Percentiles rank a stretch among this genome's conserved stretches.
These are phyloP conservation scores for Serripes groenlandicus DNA, from an alignment of 2,888 invertebrate genomes.

Conservation along the genomic window DNA sequence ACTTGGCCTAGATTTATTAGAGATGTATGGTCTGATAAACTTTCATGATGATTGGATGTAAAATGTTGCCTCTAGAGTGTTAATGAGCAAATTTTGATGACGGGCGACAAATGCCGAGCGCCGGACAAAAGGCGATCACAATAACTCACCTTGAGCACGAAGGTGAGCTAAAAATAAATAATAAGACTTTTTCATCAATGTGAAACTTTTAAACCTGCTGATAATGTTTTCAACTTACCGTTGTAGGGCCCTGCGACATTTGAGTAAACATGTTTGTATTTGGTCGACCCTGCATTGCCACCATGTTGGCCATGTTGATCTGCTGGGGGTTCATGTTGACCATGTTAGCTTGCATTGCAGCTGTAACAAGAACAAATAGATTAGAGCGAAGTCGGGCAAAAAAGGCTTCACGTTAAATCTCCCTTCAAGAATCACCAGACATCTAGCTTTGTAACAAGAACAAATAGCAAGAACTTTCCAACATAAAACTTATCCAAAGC, in stretches of 20 bases:
- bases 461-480: too few species aligned
- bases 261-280: conserved; percentile 69
- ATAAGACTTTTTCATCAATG: too few species aligned
- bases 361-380: conserved; percentile 36
- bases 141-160: too few species aligned
- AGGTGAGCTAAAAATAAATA: conserved; percentile 69
- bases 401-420: too few species aligned
- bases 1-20: too few species aligned
- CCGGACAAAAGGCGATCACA: too few species aligned
- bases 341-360: conserved; percentile 78
- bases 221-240: conserved; percentile 32
- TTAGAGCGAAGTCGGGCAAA: background rate
- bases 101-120: background rate
- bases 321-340: conserved; percentile 74
- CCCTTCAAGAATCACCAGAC: too few species aligned
- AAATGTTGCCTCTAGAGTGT: too few species aligned
- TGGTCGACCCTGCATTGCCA: conserved; percentile 76
- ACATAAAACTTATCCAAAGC: too few species aligned
- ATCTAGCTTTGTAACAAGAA: too few species aligned
- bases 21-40: too few species aligned
- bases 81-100: background rate
- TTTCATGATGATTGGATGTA: too few species aligned
- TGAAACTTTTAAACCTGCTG: background rate
- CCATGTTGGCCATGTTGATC: conserved; percentile 76
- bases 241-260: conserved; percentile 57